Evolutionary conservation across 2,797 vertebrate genomes (phyloP).

Genomic region (Xerus rutilus): DNA sequence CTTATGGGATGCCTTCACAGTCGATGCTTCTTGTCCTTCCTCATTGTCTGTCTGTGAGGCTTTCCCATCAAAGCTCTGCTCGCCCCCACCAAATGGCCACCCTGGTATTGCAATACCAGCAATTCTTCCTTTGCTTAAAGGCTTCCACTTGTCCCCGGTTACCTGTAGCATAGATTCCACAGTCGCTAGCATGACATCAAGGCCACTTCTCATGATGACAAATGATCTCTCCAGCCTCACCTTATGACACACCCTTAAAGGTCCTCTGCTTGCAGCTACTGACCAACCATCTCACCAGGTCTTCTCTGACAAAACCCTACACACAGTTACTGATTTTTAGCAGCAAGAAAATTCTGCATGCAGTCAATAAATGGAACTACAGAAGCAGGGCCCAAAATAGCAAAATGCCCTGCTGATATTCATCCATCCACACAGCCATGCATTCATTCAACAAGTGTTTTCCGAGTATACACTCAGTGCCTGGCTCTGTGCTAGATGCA

Average conservation of each 20-base stretch:
- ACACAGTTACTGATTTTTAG: neutral
- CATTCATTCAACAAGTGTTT: neutral
- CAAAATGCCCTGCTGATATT: neutral
- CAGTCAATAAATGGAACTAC: neutral
- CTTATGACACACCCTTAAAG: neutral
- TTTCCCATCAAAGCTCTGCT: neutral
- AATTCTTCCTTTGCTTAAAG: neutral
- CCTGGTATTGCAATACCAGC: neutral
- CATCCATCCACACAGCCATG: neutral
- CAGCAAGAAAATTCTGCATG: neutral
- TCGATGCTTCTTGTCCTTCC: slow-evolving; percentile 30
- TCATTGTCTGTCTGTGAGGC: neutral
- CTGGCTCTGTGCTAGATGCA: neutral
- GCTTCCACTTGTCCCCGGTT: neutral
- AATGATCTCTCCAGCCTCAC: neutral
- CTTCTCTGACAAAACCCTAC: neutral
- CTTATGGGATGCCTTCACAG: neutral
- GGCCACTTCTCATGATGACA: neutral
- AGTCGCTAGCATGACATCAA: neutral
- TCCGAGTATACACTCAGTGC: neutral
- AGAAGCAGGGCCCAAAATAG: neutral
- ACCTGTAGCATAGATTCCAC: neutral
- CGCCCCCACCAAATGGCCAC: neutral
- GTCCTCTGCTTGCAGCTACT: neutral
- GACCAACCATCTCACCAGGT: neutral